Evolutionary conservation across 1,140 invertebrate genomes (phyloP), one percentile per base, ranked within the genome.

Genomic region (Nephotettix cincticeps): DNA sequence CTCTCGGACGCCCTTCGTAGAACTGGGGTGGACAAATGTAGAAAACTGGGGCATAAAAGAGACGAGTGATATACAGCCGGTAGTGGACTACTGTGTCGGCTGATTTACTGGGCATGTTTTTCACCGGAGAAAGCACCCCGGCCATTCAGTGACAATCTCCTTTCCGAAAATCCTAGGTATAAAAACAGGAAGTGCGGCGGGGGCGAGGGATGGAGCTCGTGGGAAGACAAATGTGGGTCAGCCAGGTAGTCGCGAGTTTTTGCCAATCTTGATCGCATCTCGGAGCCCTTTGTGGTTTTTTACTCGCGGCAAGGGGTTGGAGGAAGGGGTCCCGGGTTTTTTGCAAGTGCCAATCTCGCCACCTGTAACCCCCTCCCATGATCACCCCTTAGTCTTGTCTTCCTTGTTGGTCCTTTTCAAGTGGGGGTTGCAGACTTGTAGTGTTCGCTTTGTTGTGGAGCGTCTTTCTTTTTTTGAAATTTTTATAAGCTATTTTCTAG

Each of bases 141-240:
- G 4, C 56, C 56, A 61, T 61, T 61, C 47, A 54, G 56, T 61
- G 56, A 61, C 47, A 54, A 6, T 11, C 6, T 54, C 47, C 19
- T 61, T 25, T 4, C 47, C 47, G 47, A 51, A 51, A n/a, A 51
- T 51, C 19, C 23, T 25, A 6, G 6, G 25, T 2, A 61, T 27
- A 61, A 61, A 61, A 61, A 61, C 56, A 61, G 56, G 56, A 61
- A 61, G 23, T 61, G 23, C 14, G 25, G 2, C 56, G 47, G 17
- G 21, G 56, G 56, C 21, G 21, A n/a, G 56, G 56, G 14, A 25
- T 9, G 56, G 25, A 25, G 9, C 23, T 27, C 56, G 56, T 61
- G 56, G 25, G 56, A 61, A 61, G 56, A 61, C 56, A 23, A 61
- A 61, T 61, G 25, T 61, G 27, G 56, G 56, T 61, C 56, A 61